phyloP scores from a whole-genome alignment of 2,888 invertebrate species.

The Calliopum simillimum region DNA sequence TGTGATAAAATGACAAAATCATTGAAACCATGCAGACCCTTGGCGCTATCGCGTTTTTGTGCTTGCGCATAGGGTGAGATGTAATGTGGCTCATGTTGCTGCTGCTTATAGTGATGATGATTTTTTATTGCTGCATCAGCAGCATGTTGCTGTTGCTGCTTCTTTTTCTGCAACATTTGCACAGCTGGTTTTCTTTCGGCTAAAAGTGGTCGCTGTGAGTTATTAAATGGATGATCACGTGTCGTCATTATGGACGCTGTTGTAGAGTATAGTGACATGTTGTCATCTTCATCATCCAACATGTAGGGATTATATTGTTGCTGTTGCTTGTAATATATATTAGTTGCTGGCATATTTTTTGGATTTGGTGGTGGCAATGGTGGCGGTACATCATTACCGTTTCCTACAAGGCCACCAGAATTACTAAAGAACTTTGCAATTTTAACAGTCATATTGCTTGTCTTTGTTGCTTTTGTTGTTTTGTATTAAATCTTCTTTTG shows the following conservation, averaged over 20 bases:
- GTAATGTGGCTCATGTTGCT: constrained; percentile 47
- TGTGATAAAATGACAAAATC: constrained; percentile 65
- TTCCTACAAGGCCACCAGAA: constrained; percentile 35
- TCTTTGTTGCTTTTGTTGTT: constrained; percentile 33
- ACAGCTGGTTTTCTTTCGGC: constrained; percentile 56
- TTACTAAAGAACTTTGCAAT: constrained; percentile 53
- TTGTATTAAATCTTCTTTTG: constrained; percentile 11
- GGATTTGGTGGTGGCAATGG: constrained; percentile 52
- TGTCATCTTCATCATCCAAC: constrained; percentile 54
- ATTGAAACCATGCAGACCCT: constrained; percentile 65
- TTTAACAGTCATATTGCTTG: constrained; percentile 54
- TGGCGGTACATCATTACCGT: constrained; percentile 40
- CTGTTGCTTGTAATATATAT: constrained; percentile 45
- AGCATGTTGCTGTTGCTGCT: constrained; percentile 33
- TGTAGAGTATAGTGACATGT: constrained; percentile 53
- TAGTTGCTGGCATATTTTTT: constrained; percentile 38
- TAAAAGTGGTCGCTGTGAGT: constrained; percentile 63
- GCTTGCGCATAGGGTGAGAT: constrained; percentile 60
- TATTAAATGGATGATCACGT: constrained; percentile 65
- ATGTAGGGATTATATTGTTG: constrained; percentile 50
- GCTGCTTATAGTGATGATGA: constrained; percentile 45
- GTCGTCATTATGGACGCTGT: constrained; percentile 59
- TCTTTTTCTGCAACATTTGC: constrained; percentile 32
- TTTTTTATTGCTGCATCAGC: constrained; percentile 35
- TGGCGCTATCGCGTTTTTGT: constrained; percentile 61